These are phyloP conservation scores for Parnassius mnemosyne DNA, from an alignment of 2,888 invertebrate genomes.

Conservation along the genomic window DNA sequence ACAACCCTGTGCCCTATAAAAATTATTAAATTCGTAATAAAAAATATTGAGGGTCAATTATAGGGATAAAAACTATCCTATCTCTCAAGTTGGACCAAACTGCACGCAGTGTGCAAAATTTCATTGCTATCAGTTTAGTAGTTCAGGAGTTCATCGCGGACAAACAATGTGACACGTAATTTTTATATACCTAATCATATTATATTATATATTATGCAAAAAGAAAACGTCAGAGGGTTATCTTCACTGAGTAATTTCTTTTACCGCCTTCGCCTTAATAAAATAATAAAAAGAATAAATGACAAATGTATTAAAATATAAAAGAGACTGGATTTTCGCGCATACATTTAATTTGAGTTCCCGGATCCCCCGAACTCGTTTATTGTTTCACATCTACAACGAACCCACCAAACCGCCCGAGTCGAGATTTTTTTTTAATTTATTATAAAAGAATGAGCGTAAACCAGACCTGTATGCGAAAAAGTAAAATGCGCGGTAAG, in stretches of 20 bases:
- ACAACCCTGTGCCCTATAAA: no score
- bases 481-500: constrained; percentile 9
- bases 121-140: no score
- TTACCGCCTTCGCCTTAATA: not conserved
- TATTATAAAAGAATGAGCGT: constrained; percentile 20
- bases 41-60: no score
- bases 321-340: constrained; percentile 5
- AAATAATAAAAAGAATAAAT: not conserved
- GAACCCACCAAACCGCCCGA: constrained; percentile 21
- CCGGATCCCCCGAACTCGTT: constrained; percentile 14
- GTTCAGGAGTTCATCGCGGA: no score
- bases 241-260: not conserved
- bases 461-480: constrained; percentile 25
- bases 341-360: constrained; percentile 5
- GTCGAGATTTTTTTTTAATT: constrained; percentile 27
- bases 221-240: no score
- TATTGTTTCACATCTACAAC: constrained; percentile 17
- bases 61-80: no score
- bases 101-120: no score
- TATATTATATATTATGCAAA: no score
- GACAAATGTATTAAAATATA: constrained; percentile 10
- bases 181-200: no score
- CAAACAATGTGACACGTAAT: no score
- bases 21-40: no score
- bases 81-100: no score